Base-by-base conservation (phyloP, 2,797 vertebrate genomes). In the Anisognathus igniventris region DNA sequence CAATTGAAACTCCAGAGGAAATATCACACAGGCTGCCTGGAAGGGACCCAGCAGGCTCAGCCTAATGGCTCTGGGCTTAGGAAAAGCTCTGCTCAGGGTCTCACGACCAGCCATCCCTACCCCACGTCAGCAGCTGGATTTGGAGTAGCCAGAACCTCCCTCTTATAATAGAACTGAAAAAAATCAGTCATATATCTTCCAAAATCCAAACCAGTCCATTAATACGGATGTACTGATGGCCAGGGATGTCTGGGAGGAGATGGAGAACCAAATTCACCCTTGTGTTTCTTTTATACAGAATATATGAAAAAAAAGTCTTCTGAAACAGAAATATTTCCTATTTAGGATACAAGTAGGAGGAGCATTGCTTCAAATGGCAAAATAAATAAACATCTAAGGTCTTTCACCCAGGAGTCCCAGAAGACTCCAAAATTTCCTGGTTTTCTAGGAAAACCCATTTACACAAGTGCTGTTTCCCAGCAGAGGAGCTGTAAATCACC, bases 1-100 rank as follows among this genome's bases (percentile, higher is more conserved):
- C 44, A 2, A 86, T n/a, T 81, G 91, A 88, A 97, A 76, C 85
- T 96, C 22, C 95, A 92, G 82, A 96, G 95, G 90, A 92, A 95
- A 81, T 79, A 58, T 84, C 95, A 93, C 2, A 5, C 91, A 92
- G 93, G 73, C 85, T 62, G 88, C 22, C 74, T 96, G 96, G 95
- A 94, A 73, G 4, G 77, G 80, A 16, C 76, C 85, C 91, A 96
- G 85, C 70, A 95, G 80, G 62, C 87, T 91, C 90, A 72, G 18
- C 33, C 78, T 72, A 35, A 90, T n/a, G 60, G 76, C 79, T 84
- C 70, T 21, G 31, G 39, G 30, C 85, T 86, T 42, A 84, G 19
- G 5, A 66, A 70, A 57, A 64, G 75, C 64, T 81, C 85, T 82
- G 62, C 66, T 81, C 17, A 0, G 74, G 77, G 70, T 86, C 82